Base-by-base conservation (phyloP, 2,888 invertebrate genomes). In the Stenichneumon culpator region DNA sequence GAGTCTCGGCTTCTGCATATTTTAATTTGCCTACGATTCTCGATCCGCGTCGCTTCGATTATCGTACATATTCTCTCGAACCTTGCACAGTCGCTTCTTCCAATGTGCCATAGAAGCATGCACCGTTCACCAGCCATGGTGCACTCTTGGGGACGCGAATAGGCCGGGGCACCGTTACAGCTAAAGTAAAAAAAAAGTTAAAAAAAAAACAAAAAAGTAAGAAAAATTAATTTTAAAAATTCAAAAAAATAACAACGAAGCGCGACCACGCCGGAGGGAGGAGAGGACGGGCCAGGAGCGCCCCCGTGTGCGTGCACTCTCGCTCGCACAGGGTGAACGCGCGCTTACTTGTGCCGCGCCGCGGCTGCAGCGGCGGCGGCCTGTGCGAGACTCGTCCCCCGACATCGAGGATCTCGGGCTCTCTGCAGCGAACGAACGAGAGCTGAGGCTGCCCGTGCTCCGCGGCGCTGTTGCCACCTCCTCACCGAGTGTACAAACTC, bases 391-490 rank as follows among this genome's bases (percentile, higher is more conserved):
- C 52, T 54, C 63, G 52, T 79, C 69, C 70, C 82, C 81, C 52
- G 54, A 72, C 75, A 57, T 72, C 82, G 80, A 52, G 54, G 63
- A 65, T 68, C 69, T 68, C 74, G 70, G 57, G 70, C 32, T 63
- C 63, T 32, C 63, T 63, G 63, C 65, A 39, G 70, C 77, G 70
- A 75, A 80, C 81, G 75, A 77, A 81, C 80, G 80, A 54, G 57
- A 52, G 60, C 65, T 73, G 52, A 68, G 70, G 75, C 65, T 47
- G 44, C 50, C 75, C 82, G 84, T 69, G 77, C 91, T 90, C 89
- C 86, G 86, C 52, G 87, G 86, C 86, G 92, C 92, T 92, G 93
- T 93, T 93, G 93, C 93, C 92, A 89, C 89, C 90, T 91, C 90
- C 88, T 88, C 86, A 63, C 84, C 79, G 84, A 87, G 87, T 78